phyloP scores from a whole-genome alignment of 1,140 invertebrate genomes.

The Drosophila willistoni region DNA sequence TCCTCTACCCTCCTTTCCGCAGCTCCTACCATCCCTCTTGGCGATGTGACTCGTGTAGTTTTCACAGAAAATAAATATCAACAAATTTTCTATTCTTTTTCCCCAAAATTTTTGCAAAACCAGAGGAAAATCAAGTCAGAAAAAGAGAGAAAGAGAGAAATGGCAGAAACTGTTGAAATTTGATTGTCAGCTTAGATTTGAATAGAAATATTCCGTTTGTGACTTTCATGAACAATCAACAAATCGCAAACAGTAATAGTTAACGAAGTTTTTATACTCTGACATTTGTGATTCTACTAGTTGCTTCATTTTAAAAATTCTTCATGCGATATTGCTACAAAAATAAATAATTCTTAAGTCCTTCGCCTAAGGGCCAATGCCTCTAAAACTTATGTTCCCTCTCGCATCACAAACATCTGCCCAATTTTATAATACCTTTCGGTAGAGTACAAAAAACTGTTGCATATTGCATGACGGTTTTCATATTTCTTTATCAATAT shows the following conservation, averaged over 20 bases:
- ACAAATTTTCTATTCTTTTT: constrained; percentile 6
- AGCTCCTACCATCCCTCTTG: not conserved
- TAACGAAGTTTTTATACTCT: too few relatives aligned
- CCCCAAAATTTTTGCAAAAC: not conserved
- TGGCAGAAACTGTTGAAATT: not conserved
- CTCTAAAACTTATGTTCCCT: too few relatives aligned
- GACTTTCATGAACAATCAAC: not conserved
- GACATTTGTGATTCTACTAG: too few relatives aligned
- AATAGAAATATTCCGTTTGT: constrained; percentile 8
- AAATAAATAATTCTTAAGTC: too few relatives aligned
- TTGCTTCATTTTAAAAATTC: too few relatives aligned
- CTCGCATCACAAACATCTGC: too few relatives aligned
- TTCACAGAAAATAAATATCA: constrained; percentile 14
- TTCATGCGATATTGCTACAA: too few relatives aligned
- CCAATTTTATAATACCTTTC: too few relatives aligned
- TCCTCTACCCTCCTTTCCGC: not conserved
- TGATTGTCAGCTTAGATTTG: constrained; percentile 13
- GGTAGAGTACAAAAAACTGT: not conserved
- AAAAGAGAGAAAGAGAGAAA: not conserved
- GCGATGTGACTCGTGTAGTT: constrained; percentile 1
- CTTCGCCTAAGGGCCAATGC: too few relatives aligned
- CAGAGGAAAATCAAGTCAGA: not conserved
- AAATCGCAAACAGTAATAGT: not conserved
- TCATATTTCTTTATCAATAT: not conserved
- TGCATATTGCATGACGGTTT: not conserved